Percentiles rank a stretch among this genome's conserved stretches.
phyloP scores from a whole-genome alignment of 2,113 vertebrate genomes.

The Amblyopsis rosae region DNA sequence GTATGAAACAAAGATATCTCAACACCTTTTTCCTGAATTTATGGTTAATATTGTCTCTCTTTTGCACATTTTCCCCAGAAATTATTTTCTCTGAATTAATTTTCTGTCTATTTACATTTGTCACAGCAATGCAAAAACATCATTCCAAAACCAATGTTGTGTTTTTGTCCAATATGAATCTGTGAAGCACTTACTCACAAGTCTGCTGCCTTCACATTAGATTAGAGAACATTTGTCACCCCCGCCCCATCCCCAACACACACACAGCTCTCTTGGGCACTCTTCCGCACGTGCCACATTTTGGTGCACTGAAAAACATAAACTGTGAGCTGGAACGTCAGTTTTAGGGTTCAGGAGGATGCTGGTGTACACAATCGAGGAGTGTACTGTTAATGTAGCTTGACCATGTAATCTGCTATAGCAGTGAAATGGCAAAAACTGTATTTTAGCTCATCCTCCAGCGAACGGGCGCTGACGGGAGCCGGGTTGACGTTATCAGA shows the following conservation, averaged over 20 bases:
- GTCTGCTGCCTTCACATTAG: neutral
- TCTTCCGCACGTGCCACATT: too few relatives aligned
- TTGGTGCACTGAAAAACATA: too few relatives aligned
- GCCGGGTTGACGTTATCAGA: conserved; percentile 48
- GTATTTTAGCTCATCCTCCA: conserved; percentile 29
- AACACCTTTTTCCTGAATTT: too few relatives aligned
- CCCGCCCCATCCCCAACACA: too few relatives aligned
- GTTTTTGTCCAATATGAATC: neutral
- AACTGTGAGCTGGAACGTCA: too few relatives aligned
- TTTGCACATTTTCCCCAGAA: neutral
- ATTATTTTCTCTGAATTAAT: neutral
- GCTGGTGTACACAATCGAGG: too few relatives aligned
- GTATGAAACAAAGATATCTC: too few relatives aligned
- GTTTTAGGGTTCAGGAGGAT: too few relatives aligned
- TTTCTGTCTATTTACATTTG: neutral
- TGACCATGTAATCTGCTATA: neutral
- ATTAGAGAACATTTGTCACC: neutral
- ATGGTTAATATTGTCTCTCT: neutral
- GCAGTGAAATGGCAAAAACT: conserved; percentile 24
- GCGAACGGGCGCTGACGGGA: conserved; percentile 26
- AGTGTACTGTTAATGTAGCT: neutral
- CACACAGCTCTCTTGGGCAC: too few relatives aligned
- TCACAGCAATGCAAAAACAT: neutral
- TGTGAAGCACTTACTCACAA: neutral
- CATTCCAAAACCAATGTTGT: neutral